Evolutionary conservation across 2,888 invertebrate species (phyloP), one percentile per base, ranked within the genome.

Genomic region (Acleris sparsana): DNA sequence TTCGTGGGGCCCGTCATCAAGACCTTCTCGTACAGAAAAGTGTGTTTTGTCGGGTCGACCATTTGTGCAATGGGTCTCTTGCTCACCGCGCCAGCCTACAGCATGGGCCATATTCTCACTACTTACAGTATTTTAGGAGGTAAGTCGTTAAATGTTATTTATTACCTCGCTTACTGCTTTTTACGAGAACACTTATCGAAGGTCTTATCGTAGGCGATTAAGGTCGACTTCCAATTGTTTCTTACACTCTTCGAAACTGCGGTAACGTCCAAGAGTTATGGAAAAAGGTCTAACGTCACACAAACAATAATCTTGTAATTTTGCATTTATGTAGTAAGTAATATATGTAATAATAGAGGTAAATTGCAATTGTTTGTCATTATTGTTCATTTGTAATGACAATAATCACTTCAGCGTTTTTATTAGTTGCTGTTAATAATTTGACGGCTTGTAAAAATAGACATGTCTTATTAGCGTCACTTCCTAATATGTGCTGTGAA

Each of bases 91-190:
- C 94, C 95, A 11, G 96, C 96, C 29, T 92, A 91, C 67, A 96
- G 95, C 80, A 95, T 96, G 94, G 93, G 93, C 9, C 95, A 95
- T 85, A 96, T 95, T 73, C 85, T 96, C 71, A 93, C 93, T 71
- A 95, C 96, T 9, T 96, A 95, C 89, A 95, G 96, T 93, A 95
- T 96, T 88, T 89, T 96, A 75, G 96, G 96, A 88, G 96, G 96
- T 95, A 80, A 93, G 93, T 83, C 56, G 55, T 2, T 44, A 59
- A 61, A 52, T 63, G 39, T 48, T 49, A 3, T 63, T 63, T 39
- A 52, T 60, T 60, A 48, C 33, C 20, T 48, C 53, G 55, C 43
- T 48, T 43, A 60, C 25, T 39, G 16, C 22, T n/a, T 17, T 52
- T 49, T 25, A 60, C 51, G 29, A 51, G 13, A 44, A 46, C n/a